Conservation (phyloP, 2,113 vertebrate species). For the Microcebus ravelobensis region DNA sequence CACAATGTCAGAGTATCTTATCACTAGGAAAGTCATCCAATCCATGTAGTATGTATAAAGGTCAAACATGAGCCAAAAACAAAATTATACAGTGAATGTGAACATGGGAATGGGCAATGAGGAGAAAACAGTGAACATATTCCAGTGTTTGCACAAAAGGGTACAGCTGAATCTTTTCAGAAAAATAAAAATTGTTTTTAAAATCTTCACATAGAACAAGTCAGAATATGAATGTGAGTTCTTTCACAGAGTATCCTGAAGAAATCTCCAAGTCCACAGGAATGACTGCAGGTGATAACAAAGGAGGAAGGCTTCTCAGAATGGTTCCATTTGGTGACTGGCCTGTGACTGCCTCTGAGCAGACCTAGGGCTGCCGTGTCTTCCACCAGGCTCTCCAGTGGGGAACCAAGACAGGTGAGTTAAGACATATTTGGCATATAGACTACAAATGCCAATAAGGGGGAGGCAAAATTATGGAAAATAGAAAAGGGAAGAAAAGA, state of each 20-base stretch:
- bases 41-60: neutral
- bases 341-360: neutral
- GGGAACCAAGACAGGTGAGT: neutral
- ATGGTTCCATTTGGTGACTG: neutral
- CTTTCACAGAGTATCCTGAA: neutral
- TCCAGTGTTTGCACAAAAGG: neutral
- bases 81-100: neutral
- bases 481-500: neutral
- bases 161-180: neutral
- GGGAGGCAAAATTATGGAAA: neutral
- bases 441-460: neutral
- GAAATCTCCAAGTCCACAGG: neutral
- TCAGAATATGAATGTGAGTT: neutral
- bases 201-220: neutral
- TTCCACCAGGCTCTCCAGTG: neutral
- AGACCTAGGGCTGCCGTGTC: neutral
- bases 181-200: neutral
- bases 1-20: neutral
- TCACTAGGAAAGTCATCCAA: neutral
- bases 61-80: neutral
- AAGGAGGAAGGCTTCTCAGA: rapidly evolving
- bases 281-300: too few species aligned
- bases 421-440: neutral
- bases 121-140: neutral
- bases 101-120: neutral